phyloP scores from a whole-genome alignment of 1,140 invertebrate species.

The Drosophila paulistorum region DNA sequence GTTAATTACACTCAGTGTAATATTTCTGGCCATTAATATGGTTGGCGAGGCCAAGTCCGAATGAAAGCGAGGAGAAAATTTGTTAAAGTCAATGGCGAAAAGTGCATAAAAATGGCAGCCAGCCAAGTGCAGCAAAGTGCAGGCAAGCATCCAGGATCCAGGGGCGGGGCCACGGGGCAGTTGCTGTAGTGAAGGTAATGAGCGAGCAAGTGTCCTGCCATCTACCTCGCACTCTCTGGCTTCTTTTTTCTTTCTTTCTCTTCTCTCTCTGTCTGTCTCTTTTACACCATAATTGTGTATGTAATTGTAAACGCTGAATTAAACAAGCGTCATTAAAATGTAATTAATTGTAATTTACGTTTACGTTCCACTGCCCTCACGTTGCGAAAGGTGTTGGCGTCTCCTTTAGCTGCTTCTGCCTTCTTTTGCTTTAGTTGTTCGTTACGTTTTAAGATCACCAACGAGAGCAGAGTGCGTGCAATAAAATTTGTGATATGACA shows the following conservation, averaged over 20 bases:
- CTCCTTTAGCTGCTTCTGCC: slow-evolving; percentile 1
- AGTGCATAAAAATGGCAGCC: slow-evolving; percentile 73
- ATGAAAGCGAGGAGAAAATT: slow-evolving; percentile 52
- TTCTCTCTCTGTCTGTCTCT: neutral
- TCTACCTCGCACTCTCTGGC: slow-evolving; percentile 14
- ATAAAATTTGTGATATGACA: slow-evolving; percentile 38
- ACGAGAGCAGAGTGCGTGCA: slow-evolving; percentile 38
- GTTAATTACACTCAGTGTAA: slow-evolving; percentile 65
- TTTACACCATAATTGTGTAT: slow-evolving; percentile 73
- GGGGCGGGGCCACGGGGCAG: slow-evolving; percentile 9
- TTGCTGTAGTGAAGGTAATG: slow-evolving; percentile 51
- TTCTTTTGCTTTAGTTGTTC: neutral
- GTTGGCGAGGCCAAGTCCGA: slow-evolving; percentile 30
- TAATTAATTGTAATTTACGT: slow-evolving; percentile 83
- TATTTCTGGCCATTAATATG: slow-evolving; percentile 65
- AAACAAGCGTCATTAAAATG: slow-evolving; percentile 82
- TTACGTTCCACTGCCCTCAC: slow-evolving; percentile 56
- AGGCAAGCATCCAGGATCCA: neutral
- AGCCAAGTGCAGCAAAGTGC: slow-evolving; percentile 36
- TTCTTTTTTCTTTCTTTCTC: neutral
- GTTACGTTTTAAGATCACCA: slow-evolving; percentile 56
- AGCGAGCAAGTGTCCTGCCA: slow-evolving; percentile 48
- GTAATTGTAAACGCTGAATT: slow-evolving; percentile 82
- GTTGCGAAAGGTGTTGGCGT: slow-evolving; percentile 61
- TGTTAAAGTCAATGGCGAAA: slow-evolving; percentile 69